phyloP scores from a whole-genome alignment of 2,888 invertebrate genomes.

The Branchellion lobata region DNA sequence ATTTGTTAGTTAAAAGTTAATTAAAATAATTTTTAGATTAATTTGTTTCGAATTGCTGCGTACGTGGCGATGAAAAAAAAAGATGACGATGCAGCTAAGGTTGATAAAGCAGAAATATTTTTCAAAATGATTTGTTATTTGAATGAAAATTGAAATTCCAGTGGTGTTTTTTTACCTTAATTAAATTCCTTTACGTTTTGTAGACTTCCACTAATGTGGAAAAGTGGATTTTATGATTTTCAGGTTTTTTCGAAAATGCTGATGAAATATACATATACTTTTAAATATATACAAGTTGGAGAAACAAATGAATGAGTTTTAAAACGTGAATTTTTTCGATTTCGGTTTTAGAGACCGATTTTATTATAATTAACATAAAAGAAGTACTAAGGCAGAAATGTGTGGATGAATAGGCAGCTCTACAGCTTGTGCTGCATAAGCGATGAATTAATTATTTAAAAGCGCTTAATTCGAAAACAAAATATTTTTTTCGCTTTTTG shows the following conservation, averaged over 20 bases:
- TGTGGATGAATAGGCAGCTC: too few relatives aligned
- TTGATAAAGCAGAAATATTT: not conserved
- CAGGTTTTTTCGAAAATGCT: not conserved
- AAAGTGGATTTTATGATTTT: not conserved
- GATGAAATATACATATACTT: too few relatives aligned
- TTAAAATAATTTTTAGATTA: too few relatives aligned
- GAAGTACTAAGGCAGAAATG: too few relatives aligned
- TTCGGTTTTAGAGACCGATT: not conserved
- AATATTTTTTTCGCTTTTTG: too few relatives aligned
- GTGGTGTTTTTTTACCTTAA: not conserved
- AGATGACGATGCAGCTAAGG: too few relatives aligned
- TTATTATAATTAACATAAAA: not conserved
- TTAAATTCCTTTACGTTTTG: not conserved
- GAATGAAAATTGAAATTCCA: not conserved
- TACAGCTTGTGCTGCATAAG: too few relatives aligned
- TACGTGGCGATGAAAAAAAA: too few relatives aligned
- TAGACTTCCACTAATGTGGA: not conserved
- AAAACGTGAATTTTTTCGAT: conserved; percentile 18
- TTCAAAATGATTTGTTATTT: not conserved
- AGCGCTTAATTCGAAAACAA: too few relatives aligned
- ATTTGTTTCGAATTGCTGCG: too few relatives aligned
- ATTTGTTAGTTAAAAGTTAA: too few relatives aligned
- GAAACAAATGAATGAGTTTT: not conserved
- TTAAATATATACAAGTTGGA: not conserved
- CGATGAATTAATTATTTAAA: too few relatives aligned